Conservation (phyloP, 2,113 vertebrate species). For the Ibidorhyncha struthersii region DNA sequence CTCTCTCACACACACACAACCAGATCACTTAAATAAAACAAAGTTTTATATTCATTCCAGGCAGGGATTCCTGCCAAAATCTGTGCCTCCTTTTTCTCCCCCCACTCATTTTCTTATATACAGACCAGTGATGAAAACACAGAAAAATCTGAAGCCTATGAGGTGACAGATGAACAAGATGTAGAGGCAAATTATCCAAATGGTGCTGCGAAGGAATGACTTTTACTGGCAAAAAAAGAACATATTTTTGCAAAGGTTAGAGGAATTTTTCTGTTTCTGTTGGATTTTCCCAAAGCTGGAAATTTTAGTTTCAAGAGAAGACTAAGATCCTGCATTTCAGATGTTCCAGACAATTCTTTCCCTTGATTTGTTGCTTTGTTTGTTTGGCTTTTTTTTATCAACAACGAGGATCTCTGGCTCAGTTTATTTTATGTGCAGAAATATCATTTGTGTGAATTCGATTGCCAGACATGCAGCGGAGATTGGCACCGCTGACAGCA, state of each 20-base stretch:
- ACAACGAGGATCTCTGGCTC: neutral
- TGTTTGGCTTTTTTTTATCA: neutral
- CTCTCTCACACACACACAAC: neutral
- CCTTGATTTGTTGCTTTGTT: neutral
- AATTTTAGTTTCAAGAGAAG: slow-evolving; percentile 1
- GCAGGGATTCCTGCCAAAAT: slow-evolving; percentile 47
- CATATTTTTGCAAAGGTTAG: slow-evolving; percentile 36
- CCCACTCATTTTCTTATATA: slow-evolving; percentile 22
- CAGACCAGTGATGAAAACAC: slow-evolving; percentile 48
- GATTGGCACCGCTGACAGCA: neutral
- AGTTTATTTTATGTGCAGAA: neutral
- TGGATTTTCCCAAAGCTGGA: slow-evolving; percentile 31
- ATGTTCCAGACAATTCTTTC: neutral
- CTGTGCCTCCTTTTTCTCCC: slow-evolving; percentile 17
- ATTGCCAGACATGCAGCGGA: neutral
- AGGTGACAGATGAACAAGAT: slow-evolving; percentile 62
- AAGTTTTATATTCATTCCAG: slow-evolving; percentile 67
- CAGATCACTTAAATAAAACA: slow-evolving; percentile 60
- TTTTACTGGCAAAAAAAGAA: slow-evolving; percentile 46
- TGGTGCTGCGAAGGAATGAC: neutral
- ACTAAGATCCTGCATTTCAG: neutral
- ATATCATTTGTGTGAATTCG: neutral
- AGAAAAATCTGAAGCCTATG: slow-evolving; percentile 53
- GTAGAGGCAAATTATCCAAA: slow-evolving; percentile 39
- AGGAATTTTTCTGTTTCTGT: slow-evolving; percentile 31